These are phyloP conservation scores for Morus bassanus DNA, from an alignment of 2,797 vertebrate species.

Conservation along the genomic window DNA sequence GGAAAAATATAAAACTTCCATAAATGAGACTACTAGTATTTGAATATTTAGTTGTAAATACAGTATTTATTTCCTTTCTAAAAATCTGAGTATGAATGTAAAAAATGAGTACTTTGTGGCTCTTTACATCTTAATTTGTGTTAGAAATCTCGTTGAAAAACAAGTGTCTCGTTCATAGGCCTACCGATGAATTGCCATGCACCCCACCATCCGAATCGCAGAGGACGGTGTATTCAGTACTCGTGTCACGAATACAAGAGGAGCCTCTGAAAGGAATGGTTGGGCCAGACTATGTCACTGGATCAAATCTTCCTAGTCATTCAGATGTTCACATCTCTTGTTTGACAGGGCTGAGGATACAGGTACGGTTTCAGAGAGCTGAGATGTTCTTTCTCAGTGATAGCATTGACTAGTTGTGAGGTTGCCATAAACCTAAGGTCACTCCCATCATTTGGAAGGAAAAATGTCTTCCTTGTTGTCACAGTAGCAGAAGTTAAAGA, in stretches of 20 bases:
- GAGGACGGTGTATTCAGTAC: conserved; percentile 73
- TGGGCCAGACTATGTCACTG: conserved; percentile 90
- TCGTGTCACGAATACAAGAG: conserved; percentile 80
- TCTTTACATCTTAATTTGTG: not conserved
- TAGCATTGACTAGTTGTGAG: not conserved
- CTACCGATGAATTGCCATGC: conserved; percentile 55
- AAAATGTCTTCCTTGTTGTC: not conserved
- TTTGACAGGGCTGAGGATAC: conserved; percentile 92
- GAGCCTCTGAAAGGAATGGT: conserved; percentile 76
- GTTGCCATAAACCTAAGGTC: not conserved
- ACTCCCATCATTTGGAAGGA: not conserved
- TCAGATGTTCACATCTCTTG: conserved; percentile 91
- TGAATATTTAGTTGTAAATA: not conserved
- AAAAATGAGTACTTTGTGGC: not conserved
- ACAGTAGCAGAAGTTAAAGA: not conserved
- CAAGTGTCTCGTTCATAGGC: conserved; percentile 58
- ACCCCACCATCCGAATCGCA: conserved; percentile 84
- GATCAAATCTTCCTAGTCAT: conserved; percentile 94
- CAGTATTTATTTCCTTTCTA: not conserved
- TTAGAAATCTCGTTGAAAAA: not conserved
- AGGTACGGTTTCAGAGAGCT: conserved; percentile 72
- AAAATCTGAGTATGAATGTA: not conserved
- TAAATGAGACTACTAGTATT: not conserved
- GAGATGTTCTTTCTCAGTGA: not conserved
- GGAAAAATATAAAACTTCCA: not conserved